Evolutionary conservation across 2,888 invertebrate species (phyloP), one percentile per base, ranked within the genome.

Genomic region (Hirtodrosophila histrioides): DNA sequence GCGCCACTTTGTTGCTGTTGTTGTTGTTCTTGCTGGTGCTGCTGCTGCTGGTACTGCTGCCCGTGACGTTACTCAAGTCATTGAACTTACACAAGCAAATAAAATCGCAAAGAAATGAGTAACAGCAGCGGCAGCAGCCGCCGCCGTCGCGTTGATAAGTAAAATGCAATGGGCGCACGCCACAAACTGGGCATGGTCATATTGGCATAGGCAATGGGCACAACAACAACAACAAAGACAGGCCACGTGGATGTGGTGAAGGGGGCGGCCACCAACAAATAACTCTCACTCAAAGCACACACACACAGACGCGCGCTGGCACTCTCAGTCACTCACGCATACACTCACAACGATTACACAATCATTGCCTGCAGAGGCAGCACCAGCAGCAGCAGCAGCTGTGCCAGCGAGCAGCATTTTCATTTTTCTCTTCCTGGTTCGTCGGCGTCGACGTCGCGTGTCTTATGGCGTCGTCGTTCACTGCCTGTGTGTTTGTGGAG

Each of bases 361-460:
- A 89, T 90, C 89, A 75, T 40, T 17, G 70, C 53, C 65, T 64
- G 68, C 67, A 69, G 71, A 66, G 7, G 9, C 31, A 31, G 71
- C 68, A 55, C 63, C 74, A 62, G 69, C 68, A 31, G 65, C 74
- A 64, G 68, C 66, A 56, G 62, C 60, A 48, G 65, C 63, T 36
- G 45, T 37, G 62, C 46, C 60, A 62, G 60, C 63, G 61, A 78
- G 75, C 83, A 87, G 87, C 85, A 85, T 83, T 84, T 84, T 88
- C 80, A 79, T 70, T 86, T 83, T 89, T 89, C 88, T 88, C 90
- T 90, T 90, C 90, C 89, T 90, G 90, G 90, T 90, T 84, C 89
- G 88, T 66, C 78, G 87, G 37, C 68, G 66, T 56, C 62, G 27
- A 60, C 81, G 68, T 78, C 79, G 82, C 65, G 62, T 71, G 69